Percentiles rank a stretch among this genome's conserved stretches.
phyloP scores from a whole-genome alignment of 2,888 invertebrate genomes.

The Artemia sinica region DNA sequence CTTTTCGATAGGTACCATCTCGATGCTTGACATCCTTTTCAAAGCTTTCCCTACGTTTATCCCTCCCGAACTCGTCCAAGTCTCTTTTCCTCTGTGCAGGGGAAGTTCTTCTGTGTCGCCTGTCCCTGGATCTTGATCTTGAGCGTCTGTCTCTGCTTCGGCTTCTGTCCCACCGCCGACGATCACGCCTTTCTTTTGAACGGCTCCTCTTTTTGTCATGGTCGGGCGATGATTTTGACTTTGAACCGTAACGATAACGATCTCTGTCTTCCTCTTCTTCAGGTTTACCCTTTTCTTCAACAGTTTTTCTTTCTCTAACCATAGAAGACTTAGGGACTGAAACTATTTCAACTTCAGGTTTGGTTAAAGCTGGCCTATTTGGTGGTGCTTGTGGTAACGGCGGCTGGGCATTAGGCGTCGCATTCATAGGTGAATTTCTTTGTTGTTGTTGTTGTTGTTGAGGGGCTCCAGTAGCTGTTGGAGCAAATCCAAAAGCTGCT shows the following conservation, averaged over 20 bases:
- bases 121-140: slow-evolving; percentile 20
- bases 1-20: no score
- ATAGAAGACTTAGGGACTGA: slow-evolving; percentile 29
- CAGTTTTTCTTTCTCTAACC: slow-evolving; percentile 24
- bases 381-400: not conserved
- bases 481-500: slow-evolving; percentile 1
- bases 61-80: slow-evolving; percentile 24
- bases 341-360: slow-evolving; percentile 30
- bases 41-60: slow-evolving; percentile 23
- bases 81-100: slow-evolving; percentile 23
- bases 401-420: not conserved
- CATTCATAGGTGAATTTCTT: slow-evolving; percentile 10
- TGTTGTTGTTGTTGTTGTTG: slow-evolving; percentile 16
- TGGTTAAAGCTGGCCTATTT: no score
- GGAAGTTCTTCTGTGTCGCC: slow-evolving; percentile 20
- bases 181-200: slow-evolving; percentile 28
- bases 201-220: slow-evolving; percentile 24
- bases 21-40: not conserved
- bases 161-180: slow-evolving; percentile 27
- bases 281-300: slow-evolving; percentile 26
- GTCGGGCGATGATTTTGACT: not conserved
- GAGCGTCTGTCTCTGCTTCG: slow-evolving; percentile 18
- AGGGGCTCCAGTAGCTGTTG: not conserved
- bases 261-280: slow-evolving; percentile 22
- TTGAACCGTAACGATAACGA: slow-evolving; percentile 20